Conservation (phyloP, 2,888 invertebrate genomes). For the Lepeophtheirus nordmannii region DNA sequence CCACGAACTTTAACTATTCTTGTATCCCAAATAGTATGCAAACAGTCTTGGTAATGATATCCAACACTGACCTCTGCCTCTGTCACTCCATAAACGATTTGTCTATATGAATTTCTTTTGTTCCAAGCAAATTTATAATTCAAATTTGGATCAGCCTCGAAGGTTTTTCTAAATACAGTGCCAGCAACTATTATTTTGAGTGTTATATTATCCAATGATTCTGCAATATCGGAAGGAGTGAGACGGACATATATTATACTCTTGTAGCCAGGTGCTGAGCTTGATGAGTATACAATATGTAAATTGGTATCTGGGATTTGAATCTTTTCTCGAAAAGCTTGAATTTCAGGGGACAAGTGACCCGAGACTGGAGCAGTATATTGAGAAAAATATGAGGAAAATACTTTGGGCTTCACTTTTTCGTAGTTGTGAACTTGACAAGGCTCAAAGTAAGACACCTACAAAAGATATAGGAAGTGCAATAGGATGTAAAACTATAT, state of each 20-base stretch:
- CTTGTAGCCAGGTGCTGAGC: slow-evolving; percentile 66
- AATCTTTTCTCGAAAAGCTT: slow-evolving; percentile 84
- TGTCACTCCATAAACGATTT: slow-evolving; percentile 36
- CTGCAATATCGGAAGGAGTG: slow-evolving; percentile 66
- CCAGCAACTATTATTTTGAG: slow-evolving; percentile 85
- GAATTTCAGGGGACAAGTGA: slow-evolving; percentile 45
- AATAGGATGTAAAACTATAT: too few species aligned
- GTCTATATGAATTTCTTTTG: slow-evolving; percentile 69
- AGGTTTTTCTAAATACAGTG: slow-evolving; percentile 72
- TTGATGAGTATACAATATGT: slow-evolving; percentile 88
- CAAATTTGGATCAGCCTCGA: slow-evolving; percentile 90
- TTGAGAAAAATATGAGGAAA: slow-evolving; percentile 42
- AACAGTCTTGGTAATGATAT: slow-evolving; percentile 78
- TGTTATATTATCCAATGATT: slow-evolving; percentile 66
- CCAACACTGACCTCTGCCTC: slow-evolving; percentile 49
- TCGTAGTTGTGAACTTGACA: slow-evolving; percentile 80
- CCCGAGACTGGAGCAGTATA: neutral
- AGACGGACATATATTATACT: slow-evolving; percentile 80
- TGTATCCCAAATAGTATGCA: slow-evolving; percentile 79
- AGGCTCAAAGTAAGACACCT: slow-evolving; percentile 29
- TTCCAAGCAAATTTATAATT: slow-evolving; percentile 98
- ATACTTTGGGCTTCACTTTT: slow-evolving; percentile 74
- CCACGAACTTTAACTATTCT: slow-evolving; percentile 85
- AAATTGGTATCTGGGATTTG: slow-evolving; percentile 84
- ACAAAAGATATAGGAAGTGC: neutral